Evolutionary conservation across 2,797 vertebrate genomes (phyloP).

Genomic region (Manis pentadactyla): DNA sequence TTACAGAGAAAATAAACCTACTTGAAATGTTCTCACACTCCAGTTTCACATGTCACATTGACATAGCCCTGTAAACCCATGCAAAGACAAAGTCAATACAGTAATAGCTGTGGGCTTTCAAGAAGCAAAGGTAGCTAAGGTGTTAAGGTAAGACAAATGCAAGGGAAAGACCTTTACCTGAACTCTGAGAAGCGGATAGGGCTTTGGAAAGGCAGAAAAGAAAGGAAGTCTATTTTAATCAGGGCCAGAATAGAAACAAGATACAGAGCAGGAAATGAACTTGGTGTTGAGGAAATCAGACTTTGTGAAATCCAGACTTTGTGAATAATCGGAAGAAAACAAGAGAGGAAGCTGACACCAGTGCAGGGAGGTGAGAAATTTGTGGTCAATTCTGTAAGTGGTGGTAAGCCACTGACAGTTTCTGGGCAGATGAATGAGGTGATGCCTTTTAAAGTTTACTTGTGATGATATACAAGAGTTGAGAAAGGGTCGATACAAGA

Average conservation of each 20-base stretch:
- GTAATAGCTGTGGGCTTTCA: background rate
- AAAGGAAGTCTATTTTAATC: background rate
- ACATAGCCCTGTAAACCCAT: background rate
- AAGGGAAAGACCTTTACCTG: background rate
- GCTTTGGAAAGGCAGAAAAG: background rate
- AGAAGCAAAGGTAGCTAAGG: background rate
- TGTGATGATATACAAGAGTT: background rate
- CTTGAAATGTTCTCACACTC: background rate
- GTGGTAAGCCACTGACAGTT: background rate
- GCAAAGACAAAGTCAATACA: background rate
- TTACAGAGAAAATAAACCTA: background rate
- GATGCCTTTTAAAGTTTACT: background rate
- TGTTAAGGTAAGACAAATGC: background rate
- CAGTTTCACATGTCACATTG: background rate
- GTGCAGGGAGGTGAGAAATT: background rate
- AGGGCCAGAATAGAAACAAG: constrained; percentile 22
- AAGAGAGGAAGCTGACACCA: background rate
- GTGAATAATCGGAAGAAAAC: background rate
- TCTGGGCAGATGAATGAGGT: constrained; percentile 10
- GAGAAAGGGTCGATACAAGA: background rate
- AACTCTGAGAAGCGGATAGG: background rate
- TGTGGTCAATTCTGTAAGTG: background rate
- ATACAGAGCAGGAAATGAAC: background rate
- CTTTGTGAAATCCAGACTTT: background rate
- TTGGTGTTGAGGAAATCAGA: background rate